phyloP scores from a whole-genome alignment of 2,113 vertebrate species.

The Zosterops hypoxanthus region DNA sequence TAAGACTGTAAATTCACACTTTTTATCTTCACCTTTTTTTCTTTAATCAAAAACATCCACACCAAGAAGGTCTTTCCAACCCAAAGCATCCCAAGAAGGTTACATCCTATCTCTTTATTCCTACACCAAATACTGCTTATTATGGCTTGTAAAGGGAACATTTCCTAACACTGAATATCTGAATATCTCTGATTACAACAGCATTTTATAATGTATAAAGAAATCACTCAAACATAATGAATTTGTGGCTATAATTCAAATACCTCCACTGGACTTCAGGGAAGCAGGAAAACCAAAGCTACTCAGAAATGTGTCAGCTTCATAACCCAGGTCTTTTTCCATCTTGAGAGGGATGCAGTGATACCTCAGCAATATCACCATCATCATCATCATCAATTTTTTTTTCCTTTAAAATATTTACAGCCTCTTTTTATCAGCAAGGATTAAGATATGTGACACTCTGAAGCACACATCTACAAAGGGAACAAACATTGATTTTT shows the following conservation, averaged over 20 bases:
- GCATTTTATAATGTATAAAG: not conserved
- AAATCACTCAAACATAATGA: not conserved
- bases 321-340: not conserved
- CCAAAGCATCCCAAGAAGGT: not conserved
- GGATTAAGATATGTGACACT: not conserved
- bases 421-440: not conserved
- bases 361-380: not conserved
- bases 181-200: not conserved
- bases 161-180: not conserved
- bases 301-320: not conserved
- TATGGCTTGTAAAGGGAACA: not conserved
- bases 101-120: not conserved
- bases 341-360: not conserved
- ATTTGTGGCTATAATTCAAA: not conserved
- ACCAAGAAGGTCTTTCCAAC: not conserved
- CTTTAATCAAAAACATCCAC: not conserved
- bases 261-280: not conserved
- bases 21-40: not conserved
- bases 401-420: not conserved
- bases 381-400: not conserved
- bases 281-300: not conserved
- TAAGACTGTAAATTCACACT: not conserved
- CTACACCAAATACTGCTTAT: not conserved
- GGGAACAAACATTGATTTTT: not conserved
- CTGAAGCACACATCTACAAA: not conserved